These are phyloP conservation scores for Tympanuchus pallidicinctus DNA, from an alignment of 2,113 vertebrate species.

Conservation along the genomic window DNA sequence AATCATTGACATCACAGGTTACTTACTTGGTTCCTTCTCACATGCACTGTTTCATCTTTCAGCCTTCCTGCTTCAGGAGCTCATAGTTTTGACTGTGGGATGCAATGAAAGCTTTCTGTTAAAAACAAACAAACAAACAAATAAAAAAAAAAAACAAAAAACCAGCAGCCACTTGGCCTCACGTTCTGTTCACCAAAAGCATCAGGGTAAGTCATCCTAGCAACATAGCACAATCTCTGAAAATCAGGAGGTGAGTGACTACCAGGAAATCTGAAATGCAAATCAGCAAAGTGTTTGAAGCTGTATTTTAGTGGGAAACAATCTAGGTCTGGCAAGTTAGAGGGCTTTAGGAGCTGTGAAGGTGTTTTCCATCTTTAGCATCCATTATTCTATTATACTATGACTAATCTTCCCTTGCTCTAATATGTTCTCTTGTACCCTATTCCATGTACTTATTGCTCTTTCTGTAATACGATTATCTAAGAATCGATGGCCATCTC, in stretches of 20 bases:
- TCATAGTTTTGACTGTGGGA: background rate
- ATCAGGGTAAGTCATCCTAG: background rate
- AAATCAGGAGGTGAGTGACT: background rate
- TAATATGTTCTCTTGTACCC: conserved; percentile 4
- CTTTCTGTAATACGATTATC: conserved; percentile 34
- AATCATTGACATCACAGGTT: background rate
- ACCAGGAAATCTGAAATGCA: background rate
- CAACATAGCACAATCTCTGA: background rate
- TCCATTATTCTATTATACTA: background rate
- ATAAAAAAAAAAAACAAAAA: no score
- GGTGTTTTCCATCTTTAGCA: background rate
- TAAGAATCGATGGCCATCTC: background rate
- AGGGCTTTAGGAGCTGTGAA: background rate
- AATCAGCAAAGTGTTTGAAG: background rate
- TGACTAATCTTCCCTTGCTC: conserved; percentile 26
- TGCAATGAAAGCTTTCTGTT: background rate
- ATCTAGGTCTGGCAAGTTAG: background rate
- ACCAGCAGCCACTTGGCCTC: background rate
- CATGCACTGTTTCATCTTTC: background rate
- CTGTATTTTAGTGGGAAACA: background rate
- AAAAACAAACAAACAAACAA: background rate
- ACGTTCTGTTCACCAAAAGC: fast-evolving
- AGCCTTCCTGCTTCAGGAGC: background rate
- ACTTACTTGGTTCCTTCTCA: background rate
- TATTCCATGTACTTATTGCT: background rate